A percentile compares a stretch with the other conserved stretches of the same genome.
phyloP scores from a whole-genome alignment of 2,888 invertebrate genomes.

The Athrips mouffetella region DNA sequence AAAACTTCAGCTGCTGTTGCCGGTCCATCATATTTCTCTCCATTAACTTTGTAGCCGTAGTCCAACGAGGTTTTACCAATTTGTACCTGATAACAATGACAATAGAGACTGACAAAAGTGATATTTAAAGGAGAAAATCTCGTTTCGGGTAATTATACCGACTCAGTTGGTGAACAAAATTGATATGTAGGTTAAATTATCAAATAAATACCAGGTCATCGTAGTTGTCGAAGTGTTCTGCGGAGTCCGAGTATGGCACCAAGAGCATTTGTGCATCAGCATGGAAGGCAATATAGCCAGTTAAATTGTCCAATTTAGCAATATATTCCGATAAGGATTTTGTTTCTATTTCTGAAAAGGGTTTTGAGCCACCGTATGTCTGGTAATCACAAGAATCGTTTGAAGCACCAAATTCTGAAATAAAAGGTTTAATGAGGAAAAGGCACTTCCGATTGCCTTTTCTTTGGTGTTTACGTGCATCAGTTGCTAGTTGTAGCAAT shows the following conservation, averaged over 20 bases:
- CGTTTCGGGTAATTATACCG: no score
- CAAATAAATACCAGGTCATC: slow-evolving; percentile 56
- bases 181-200: background rate
- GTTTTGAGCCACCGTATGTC: slow-evolving; percentile 80
- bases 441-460: no score
- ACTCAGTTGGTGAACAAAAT: no score
- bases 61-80: slow-evolving; percentile 58
- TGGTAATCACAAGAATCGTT: slow-evolving; percentile 80
- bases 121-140: no score
- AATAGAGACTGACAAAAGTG: no score
- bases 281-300: slow-evolving; percentile 85
- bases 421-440: background rate
- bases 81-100: slow-evolving; percentile 40
- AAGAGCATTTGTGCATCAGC: slow-evolving; percentile 84
- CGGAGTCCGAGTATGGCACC: slow-evolving; percentile 82
- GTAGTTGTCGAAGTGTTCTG: slow-evolving; percentile 66
- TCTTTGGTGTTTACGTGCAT: no score
- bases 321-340: slow-evolving; percentile 76
- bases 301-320: slow-evolving; percentile 66
- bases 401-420: slow-evolving; percentile 58
- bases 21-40: slow-evolving; percentile 56
- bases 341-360: slow-evolving; percentile 86
- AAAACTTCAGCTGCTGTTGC: slow-evolving; percentile 75
- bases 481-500: no score
- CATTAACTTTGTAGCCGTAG: slow-evolving; percentile 55